Percentiles rank a stretch among this genome's conserved stretches.
phyloP scores from a whole-genome alignment of 2,888 invertebrate genomes.

The Acanthosepion lycidas region DNA sequence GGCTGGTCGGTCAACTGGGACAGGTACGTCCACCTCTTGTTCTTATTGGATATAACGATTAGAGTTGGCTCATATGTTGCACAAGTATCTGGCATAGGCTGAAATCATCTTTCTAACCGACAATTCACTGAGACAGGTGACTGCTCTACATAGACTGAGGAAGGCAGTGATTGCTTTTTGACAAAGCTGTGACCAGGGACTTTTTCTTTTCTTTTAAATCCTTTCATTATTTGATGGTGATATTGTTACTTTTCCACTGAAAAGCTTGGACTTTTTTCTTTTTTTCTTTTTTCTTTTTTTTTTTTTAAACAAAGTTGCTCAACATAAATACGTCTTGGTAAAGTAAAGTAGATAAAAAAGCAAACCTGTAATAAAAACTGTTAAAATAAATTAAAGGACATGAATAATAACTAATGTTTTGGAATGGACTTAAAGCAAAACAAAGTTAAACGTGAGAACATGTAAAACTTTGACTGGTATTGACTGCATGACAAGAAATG shows the following conservation, averaged over 20 bases:
- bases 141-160: neutral
- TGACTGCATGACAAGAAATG: neutral
- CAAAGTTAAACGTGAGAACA: neutral
- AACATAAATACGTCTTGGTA: neutral
- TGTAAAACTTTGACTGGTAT: neutral
- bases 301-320: neutral
- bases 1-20: conserved; percentile 85
- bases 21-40: conserved; percentile 78
- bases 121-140: neutral
- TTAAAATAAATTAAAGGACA: neutral
- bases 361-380: neutral
- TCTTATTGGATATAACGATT: conserved; percentile 40
- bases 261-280: too few species aligned
- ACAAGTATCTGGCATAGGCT: neutral
- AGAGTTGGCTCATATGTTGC: conserved; percentile 34
- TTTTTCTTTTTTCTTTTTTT: too few species aligned
- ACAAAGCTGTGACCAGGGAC: neutral
- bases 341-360: neutral
- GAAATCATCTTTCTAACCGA: neutral
- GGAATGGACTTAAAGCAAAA: too few species aligned
- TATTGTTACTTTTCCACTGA: too few species aligned
- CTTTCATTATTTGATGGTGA: too few species aligned
- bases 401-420: neutral
- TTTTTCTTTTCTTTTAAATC: too few species aligned
- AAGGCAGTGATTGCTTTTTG: neutral